Percentiles rank a stretch among this genome's conserved stretches.
These are phyloP conservation scores for Sylvia atricapilla DNA, from an alignment of 2,113 vertebrate genomes.

Conservation along the genomic window DNA sequence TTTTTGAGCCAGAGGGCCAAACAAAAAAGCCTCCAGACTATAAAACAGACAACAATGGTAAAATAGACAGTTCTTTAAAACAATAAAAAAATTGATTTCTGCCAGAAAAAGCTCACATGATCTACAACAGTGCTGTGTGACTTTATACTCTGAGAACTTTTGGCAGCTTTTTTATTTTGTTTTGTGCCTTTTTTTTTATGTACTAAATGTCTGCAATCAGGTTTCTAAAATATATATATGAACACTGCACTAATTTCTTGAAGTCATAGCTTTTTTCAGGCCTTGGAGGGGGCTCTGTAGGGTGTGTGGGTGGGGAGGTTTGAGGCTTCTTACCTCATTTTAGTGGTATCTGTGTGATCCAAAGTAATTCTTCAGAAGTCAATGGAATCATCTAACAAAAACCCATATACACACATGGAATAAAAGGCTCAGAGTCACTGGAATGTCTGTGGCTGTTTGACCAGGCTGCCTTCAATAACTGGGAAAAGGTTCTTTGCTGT, in stretches of 20 bases:
- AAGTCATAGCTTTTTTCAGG: neutral
- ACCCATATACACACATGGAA: neutral
- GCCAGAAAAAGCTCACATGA: neutral
- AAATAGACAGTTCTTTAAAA: neutral
- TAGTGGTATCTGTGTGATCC: neutral
- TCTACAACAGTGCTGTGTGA: neutral
- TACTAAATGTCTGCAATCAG: neutral
- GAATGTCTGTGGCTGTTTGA: neutral
- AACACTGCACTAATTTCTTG: neutral
- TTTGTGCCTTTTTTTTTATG: neutral
- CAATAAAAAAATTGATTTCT: neutral
- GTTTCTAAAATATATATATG: neutral
- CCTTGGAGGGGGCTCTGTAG: neutral
- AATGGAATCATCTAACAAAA: neutral
- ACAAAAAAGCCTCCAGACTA: neutral
- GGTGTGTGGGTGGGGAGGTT: rapidly evolving
- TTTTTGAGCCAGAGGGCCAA: neutral
- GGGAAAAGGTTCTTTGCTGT: neutral
- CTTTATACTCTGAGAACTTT: neutral
- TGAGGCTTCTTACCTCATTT: neutral
- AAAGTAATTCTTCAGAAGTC: neutral
- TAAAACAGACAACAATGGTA: neutral
- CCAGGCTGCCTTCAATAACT: neutral
- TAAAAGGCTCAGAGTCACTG: neutral
- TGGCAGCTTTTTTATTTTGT: neutral